phyloP scores from a whole-genome alignment of 2,888 invertebrate species.

The Eristalinus sepulchralis region DNA sequence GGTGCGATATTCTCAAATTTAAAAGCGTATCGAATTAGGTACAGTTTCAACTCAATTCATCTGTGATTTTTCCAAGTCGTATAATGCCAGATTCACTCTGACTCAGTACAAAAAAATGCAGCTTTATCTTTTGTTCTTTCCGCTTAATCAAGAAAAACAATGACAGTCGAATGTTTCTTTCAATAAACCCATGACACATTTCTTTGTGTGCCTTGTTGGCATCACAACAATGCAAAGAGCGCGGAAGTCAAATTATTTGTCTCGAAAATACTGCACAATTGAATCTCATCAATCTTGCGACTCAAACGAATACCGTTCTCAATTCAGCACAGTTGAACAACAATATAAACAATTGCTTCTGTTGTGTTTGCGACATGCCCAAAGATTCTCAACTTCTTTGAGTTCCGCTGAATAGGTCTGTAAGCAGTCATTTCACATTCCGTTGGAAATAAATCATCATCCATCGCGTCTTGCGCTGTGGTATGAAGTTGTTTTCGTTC shows the following conservation, averaged over 20 bases:
- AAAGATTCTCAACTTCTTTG: background rate
- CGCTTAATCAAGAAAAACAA: too few relatives aligned
- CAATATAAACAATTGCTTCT: background rate
- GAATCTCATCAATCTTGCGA: background rate
- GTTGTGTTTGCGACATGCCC: background rate
- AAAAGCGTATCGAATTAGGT: too few relatives aligned
- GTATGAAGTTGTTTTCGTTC: too few relatives aligned
- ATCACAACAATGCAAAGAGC: background rate
- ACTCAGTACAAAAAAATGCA: too few relatives aligned
- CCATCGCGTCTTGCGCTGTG: background rate
- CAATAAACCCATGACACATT: background rate
- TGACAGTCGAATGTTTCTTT: too few relatives aligned
- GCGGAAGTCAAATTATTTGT: background rate
- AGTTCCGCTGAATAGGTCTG: background rate
- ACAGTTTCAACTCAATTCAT: too few relatives aligned
- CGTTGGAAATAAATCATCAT: background rate
- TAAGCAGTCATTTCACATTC: background rate
- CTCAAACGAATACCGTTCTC: background rate
- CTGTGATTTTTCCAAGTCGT: too few relatives aligned
- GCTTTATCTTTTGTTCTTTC: too few relatives aligned
- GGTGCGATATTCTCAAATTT: too few relatives aligned
- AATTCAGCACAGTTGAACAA: background rate
- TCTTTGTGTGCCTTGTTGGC: background rate
- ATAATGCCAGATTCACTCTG: too few relatives aligned
- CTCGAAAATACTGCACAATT: background rate